Percentiles rank a stretch among this genome's conserved stretches.
phyloP scores from a whole-genome alignment of 2,888 invertebrate species.

The Oithona nana region DNA sequence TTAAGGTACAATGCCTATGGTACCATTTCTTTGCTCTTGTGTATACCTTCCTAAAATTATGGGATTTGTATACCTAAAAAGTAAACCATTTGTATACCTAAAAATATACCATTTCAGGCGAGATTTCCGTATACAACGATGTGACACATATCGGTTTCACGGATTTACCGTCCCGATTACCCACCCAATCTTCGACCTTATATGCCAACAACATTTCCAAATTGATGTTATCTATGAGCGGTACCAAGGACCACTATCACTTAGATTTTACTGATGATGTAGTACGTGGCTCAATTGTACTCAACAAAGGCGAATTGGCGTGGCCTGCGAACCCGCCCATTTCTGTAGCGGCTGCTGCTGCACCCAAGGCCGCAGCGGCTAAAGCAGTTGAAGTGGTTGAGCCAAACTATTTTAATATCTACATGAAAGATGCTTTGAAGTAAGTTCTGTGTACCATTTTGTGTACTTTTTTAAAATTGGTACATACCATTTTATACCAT shows the following conservation, averaged over 20 bases:
- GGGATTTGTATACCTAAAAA: neutral
- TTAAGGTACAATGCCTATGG: neutral
- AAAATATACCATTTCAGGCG: no score
- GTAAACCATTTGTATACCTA: neutral
- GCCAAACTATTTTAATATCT: conserved; percentile 5
- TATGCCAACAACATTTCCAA: conserved; percentile 83
- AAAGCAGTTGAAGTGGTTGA: conserved; percentile 26
- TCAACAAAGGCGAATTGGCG: conserved; percentile 62
- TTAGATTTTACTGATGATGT: conserved; percentile 69
- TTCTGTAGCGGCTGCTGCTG: conserved; percentile 26
- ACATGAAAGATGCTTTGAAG: neutral
- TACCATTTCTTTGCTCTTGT: neutral
- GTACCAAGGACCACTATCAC: conserved; percentile 50
- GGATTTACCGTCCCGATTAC: conserved; percentile 61
- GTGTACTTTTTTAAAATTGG: neutral
- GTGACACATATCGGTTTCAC: conserved; percentile 68
- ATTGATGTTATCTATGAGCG: conserved; percentile 56
- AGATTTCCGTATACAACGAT: conserved; percentile 47
- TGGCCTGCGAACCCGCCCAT: conserved; percentile 36
- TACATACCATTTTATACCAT: no score
- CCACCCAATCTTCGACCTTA: conserved; percentile 64
- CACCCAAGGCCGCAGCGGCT: conserved; percentile 27
- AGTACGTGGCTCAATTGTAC: conserved; percentile 57
- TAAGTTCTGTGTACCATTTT: neutral
- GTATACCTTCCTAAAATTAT: neutral